A percentile compares a stretch with the other conserved stretches of the same genome.
Conservation (phyloP, 2,888 invertebrate genomes). For the Catocala fraxini region DNA sequence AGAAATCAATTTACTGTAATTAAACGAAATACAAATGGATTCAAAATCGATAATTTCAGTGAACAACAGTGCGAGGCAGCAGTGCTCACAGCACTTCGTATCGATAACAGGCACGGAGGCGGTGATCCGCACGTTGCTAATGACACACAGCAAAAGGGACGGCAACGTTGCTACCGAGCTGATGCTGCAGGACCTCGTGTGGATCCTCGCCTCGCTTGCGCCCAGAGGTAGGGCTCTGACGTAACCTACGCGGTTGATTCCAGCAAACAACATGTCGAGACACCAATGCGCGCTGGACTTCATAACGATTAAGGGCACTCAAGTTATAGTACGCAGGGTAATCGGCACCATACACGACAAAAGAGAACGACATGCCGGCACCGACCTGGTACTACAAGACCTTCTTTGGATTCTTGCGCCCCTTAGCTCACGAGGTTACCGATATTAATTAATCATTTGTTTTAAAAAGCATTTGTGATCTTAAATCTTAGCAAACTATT, state of each 20-base stretch:
- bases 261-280: conserved; percentile 80
- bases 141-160: conserved; percentile 84
- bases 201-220: conserved; percentile 88
- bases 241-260: conserved; percentile 57
- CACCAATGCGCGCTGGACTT: conserved; percentile 83
- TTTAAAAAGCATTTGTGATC: not conserved
- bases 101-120: conserved; percentile 86
- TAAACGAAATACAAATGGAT: conserved; percentile 36
- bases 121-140: conserved; percentile 85
- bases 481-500: conserved; percentile 6
- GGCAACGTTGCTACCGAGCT: conserved; percentile 83
- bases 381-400: conserved; percentile 84
- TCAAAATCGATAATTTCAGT: conserved; percentile 76
- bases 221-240: conserved; percentile 79
- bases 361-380: conserved; percentile 75
- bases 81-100: conserved; percentile 85
- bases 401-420: conserved; percentile 87
- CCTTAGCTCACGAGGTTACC: conserved; percentile 82
- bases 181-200: conserved; percentile 87
- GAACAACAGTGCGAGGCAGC: conserved; percentile 82
- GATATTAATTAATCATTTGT: conserved; percentile 31
- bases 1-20: not conserved
- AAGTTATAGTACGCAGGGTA: conserved; percentile 81
- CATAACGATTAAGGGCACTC: conserved; percentile 82
- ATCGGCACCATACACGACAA: conserved; percentile 79